Percentiles rank a stretch among this genome's conserved stretches.
These are phyloP conservation scores for Stenolophus ochropezus DNA, from an alignment of 2,888 invertebrate species.

Conservation along the genomic window DNA sequence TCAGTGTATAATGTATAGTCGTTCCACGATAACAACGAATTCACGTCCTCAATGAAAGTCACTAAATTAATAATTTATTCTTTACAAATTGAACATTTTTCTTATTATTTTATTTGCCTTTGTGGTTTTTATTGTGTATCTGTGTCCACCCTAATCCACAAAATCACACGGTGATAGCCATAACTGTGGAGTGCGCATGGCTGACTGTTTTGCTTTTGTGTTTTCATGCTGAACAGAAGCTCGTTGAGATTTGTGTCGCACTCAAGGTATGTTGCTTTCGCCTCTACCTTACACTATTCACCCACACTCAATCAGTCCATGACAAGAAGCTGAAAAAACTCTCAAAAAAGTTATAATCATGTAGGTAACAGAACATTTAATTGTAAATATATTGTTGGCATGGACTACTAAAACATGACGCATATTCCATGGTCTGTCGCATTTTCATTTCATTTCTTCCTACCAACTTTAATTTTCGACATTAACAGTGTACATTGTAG, in stretches of 20 bases:
- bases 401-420: not conserved
- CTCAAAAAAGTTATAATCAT: not conserved
- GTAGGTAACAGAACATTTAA: not conserved
- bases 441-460: conserved; percentile 25
- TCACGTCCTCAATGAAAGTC: no score
- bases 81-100: no score
- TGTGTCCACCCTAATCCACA: conserved; percentile 1
- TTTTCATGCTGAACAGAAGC: conserved; percentile 88
- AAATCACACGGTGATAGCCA: conserved; percentile 31
- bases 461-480: conserved; percentile 21
- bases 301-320: conserved; percentile 23
- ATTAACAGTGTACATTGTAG: conserved; percentile 31
- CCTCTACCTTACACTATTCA: conserved; percentile 2
- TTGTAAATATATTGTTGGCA: conserved; percentile 22
- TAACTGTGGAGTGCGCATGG: conserved; percentile 53
- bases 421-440: conserved; percentile 26
- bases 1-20: no score
- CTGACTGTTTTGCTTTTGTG: conserved; percentile 71
- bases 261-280: conserved; percentile 83
- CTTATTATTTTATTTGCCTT: not conserved
- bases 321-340: not conserved
- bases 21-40: no score
- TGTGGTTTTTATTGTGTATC: not conserved
- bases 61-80: no score
- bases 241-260: conserved; percentile 95